Evolutionary conservation across 1,140 invertebrate species (phyloP).

Genomic region (Nebria ingens): DNA sequence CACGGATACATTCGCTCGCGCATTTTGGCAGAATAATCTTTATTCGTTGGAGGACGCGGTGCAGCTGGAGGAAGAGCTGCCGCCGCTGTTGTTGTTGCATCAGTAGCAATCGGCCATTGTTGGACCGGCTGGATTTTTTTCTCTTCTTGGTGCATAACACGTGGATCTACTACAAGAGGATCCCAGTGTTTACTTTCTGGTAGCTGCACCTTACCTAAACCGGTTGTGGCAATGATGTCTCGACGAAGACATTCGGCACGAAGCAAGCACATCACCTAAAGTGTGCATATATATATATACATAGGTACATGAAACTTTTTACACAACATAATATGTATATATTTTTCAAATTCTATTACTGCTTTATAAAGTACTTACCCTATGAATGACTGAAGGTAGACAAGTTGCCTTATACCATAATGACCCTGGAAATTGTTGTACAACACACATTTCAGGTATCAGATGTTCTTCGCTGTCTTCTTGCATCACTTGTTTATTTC

Average conservation of each 20-base stretch:
- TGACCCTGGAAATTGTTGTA: slow-evolving; percentile 72
- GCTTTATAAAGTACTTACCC: slow-evolving; percentile 21
- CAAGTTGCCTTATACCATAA: slow-evolving; percentile 85
- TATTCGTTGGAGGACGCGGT: slow-evolving; percentile 15
- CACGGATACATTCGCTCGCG: slow-evolving; percentile 36
- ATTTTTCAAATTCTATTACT: too few relatives aligned
- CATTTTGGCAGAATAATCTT: slow-evolving; percentile 23
- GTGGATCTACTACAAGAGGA: neutral
- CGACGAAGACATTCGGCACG: slow-evolving; percentile 68
- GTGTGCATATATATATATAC: slow-evolving; percentile 19
- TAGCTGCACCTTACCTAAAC: slow-evolving; percentile 29
- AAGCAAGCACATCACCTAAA: slow-evolving; percentile 60
- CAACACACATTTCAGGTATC: slow-evolving; percentile 83
- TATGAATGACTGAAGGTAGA: slow-evolving; percentile 79
- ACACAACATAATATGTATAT: neutral
- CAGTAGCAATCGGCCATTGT: neutral
- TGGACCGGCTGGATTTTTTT: neutral
- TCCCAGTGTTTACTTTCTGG: slow-evolving; percentile 17
- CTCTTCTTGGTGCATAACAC: neutral
- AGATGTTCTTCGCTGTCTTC: slow-evolving; percentile 65
- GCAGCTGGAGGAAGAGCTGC: neutral
- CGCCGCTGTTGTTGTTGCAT: neutral
- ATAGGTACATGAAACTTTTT: slow-evolving; percentile 11
- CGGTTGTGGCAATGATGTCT: slow-evolving; percentile 39
- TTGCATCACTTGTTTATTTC: slow-evolving; percentile 38